phyloP scores from a whole-genome alignment of 2,797 vertebrate genomes.

The Pterois miles region DNA sequence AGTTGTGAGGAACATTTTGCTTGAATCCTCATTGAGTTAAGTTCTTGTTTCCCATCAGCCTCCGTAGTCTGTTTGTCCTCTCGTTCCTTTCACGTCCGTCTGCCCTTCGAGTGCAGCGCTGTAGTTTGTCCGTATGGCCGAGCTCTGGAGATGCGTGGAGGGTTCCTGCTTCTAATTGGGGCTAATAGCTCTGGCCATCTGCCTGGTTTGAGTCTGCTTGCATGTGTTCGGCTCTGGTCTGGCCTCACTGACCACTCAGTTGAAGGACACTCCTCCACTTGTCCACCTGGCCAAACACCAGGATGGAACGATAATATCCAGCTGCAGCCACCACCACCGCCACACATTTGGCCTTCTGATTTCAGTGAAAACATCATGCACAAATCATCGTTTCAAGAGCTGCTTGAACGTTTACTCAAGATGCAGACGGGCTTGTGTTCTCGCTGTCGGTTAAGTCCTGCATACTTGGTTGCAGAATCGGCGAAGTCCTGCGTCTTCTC shows the following conservation, averaged over 20 bases:
- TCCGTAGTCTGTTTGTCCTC: slow-evolving; percentile 14
- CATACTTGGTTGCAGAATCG: slow-evolving; percentile 6
- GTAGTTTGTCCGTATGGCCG: slow-evolving; percentile 51
- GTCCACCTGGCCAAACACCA: slow-evolving; percentile 55
- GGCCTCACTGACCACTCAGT: slow-evolving; percentile 67
- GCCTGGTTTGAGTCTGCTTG: slow-evolving; percentile 50
- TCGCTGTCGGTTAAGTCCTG: slow-evolving; percentile 23
- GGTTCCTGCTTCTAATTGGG: slow-evolving; percentile 62
- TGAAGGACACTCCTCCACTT: slow-evolving; percentile 71
- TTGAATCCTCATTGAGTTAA: not conserved
- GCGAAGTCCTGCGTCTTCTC: slow-evolving; percentile 28
- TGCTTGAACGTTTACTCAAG: slow-evolving; percentile 1
- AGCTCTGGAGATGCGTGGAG: slow-evolving; percentile 53
- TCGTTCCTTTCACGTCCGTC: not conserved
- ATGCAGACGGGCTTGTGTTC: not conserved
- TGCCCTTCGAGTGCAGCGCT: slow-evolving; percentile 11
- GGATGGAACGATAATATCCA: slow-evolving; percentile 24
- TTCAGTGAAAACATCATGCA: not conserved
- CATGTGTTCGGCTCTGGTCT: slow-evolving; percentile 40
- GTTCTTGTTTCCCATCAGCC: not conserved
- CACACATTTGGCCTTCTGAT: not conserved
- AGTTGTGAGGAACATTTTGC: not conserved
- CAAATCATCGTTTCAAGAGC: not conserved
- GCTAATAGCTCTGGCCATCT: slow-evolving; percentile 74
- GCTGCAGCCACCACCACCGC: not conserved